Conservation (phyloP, 2,113 vertebrate species). For the Elaphurus davidianus region DNA sequence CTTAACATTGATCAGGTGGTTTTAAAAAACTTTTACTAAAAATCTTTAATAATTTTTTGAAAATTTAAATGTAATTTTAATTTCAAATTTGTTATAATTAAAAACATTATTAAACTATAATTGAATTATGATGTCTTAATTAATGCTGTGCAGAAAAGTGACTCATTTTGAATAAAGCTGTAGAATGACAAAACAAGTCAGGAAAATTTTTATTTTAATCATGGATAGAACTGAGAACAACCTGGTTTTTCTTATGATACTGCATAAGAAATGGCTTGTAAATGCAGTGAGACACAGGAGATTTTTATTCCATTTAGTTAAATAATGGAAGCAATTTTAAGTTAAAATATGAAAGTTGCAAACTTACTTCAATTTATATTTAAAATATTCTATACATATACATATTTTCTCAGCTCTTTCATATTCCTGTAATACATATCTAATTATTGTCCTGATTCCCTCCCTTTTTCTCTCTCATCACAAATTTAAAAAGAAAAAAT, state of each 20-base stretch:
- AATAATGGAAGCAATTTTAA: neutral
- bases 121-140: neutral
- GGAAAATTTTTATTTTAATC: neutral
- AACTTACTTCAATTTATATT: conserved; percentile 3
- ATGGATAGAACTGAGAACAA: neutral
- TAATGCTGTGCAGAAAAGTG: neutral
- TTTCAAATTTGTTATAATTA: neutral
- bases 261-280: neutral
- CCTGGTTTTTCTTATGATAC: neutral
- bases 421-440: neutral
- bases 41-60: too few relatives aligned
- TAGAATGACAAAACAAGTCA: neutral
- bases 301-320: neutral
- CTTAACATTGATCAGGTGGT: neutral
- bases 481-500: neutral
- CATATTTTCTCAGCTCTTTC: neutral
- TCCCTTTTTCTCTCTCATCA: neutral
- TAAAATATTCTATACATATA: neutral
- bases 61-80: too few relatives aligned
- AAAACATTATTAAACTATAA: neutral
- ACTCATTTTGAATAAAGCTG: neutral
- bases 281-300: neutral
- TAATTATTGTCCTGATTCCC: neutral
- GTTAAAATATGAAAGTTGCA: neutral
- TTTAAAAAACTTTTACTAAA: too few relatives aligned